Percentiles rank a stretch among this genome's conserved stretches.
These are phyloP conservation scores for Zaprionus taronus DNA, from an alignment of 1,140 invertebrate species.

Conservation along the genomic window DNA sequence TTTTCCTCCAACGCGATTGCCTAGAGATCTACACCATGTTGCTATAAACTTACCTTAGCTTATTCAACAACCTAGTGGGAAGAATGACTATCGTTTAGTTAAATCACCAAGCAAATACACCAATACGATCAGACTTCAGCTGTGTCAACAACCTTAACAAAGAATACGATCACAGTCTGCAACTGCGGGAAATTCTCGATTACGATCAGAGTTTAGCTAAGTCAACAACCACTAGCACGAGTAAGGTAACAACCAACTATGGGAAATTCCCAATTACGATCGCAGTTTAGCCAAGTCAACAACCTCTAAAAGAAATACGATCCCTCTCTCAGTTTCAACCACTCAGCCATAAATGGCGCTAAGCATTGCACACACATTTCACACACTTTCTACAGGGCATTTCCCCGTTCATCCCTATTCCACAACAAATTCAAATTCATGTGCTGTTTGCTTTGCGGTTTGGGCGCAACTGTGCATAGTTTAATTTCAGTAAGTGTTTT, in stretches of 20 bases:
- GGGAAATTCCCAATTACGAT: background rate
- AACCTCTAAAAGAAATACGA: too few relatives aligned
- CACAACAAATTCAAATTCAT: background rate
- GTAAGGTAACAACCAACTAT: background rate
- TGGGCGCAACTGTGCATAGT: constrained; percentile 17
- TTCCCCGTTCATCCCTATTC: background rate
- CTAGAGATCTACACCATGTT: background rate
- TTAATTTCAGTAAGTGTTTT: constrained; percentile 70
- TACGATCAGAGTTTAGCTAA: background rate
- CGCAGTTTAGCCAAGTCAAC: too few relatives aligned
- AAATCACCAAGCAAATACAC: background rate
- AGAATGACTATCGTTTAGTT: background rate
- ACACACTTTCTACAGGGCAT: background rate
- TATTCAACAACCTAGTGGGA: background rate
- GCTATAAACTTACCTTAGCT: background rate
- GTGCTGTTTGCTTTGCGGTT: constrained; percentile 1
- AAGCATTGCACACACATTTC: too few relatives aligned
- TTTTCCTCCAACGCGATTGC: background rate
- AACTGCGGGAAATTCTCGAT: rapidly evolving
- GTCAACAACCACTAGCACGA: background rate
- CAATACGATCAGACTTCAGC: background rate
- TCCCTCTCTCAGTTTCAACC: too few relatives aligned
- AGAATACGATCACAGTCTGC: background rate
- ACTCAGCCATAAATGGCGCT: too few relatives aligned
- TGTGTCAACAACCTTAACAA: background rate